These are phyloP conservation scores for Chironomus riparius DNA, from an alignment of 2,888 invertebrate genomes.

Conservation along the genomic window DNA sequence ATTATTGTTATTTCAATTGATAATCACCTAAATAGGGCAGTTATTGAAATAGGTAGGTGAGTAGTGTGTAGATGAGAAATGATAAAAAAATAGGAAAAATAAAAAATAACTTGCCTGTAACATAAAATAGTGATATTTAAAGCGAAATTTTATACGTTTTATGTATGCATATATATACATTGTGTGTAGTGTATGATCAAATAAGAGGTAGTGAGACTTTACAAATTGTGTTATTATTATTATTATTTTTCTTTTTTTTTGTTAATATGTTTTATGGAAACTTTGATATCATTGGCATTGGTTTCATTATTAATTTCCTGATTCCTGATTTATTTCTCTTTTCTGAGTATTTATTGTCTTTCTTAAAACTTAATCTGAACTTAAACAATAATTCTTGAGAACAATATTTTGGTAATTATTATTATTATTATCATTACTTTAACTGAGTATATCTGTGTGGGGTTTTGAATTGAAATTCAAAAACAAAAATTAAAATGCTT, in stretches of 20 bases:
- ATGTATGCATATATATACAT: not conserved
- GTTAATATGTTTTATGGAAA: not conserved
- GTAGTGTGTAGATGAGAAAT: not conserved
- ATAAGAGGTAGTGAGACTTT: not conserved
- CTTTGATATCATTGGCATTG: constrained; percentile 12
- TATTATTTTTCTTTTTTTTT: too few relatives aligned
- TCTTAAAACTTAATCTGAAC: not conserved
- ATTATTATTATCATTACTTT: too few relatives aligned
- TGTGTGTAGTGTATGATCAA: not conserved
- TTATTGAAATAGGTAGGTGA: not conserved
- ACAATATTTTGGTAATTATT: constrained; percentile 11
- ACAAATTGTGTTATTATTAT: not conserved
- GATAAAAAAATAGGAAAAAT: constrained; percentile 1
- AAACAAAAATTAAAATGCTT: not conserved
- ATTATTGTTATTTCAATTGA: not conserved
- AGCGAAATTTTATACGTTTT: constrained; percentile 9
- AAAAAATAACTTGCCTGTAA: constrained; percentile 20
- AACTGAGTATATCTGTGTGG: not conserved
- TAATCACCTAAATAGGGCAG: not conserved
- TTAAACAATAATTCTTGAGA: constrained; percentile 22
- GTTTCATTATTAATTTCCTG: constrained; percentile 1
- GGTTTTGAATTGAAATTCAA: not conserved
- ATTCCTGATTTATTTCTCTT: not conserved
- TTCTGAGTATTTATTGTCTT: not conserved
- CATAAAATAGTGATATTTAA: not conserved